Evolutionary conservation across 2,797 vertebrate genomes (phyloP), one percentile per base, ranked within the genome.

Genomic region (Coregonus suidteri): DNA sequence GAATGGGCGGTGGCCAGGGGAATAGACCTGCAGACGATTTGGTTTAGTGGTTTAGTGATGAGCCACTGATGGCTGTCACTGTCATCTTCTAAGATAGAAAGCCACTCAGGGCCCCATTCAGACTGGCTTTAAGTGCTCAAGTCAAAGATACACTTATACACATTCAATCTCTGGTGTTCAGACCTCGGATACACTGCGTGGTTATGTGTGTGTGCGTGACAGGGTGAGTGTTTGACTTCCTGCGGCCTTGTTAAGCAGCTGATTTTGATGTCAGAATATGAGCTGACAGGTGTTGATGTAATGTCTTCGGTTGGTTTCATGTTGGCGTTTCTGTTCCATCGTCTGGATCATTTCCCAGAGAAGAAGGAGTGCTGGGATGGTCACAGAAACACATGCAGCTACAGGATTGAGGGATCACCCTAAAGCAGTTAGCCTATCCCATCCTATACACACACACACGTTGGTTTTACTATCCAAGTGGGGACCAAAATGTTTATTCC

Each of bases 1-100:
- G 86, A 71, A 25, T 20, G 81, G 51, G 41, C 6, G 73, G 20
- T 76, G 84, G 80, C 85, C 13, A n/a, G 83, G 87, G 91, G 91
- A 91, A 89, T 90, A 88, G 62, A 69, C 70, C 86, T 88, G 86
- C 90, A 92, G 41, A 47, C 11, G 9, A 47, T 47, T 11, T 47
- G 0, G 41, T 11, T 47, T 47, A 47, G 78, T 81, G 82, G 11
- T 66, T 31, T 15, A 15, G 78, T 82, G 82, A 82, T 87, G 88
- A 84, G 81, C 89, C 82, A 84, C 77, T 83, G 87, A 91, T 25
- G 25, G 25, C 25, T 25, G 25, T 25, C 25, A 25, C 25, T 25
- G 25, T 25, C 25, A 25, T 25, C 25, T n/a, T 62, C 69, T 77
- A 75, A 65, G 7, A 70, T 18, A 70, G 68, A 16, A n/a, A 20